Evolutionary conservation across 1,140 invertebrate species (phyloP).

Genomic region (Charaxes varanes): DNA sequence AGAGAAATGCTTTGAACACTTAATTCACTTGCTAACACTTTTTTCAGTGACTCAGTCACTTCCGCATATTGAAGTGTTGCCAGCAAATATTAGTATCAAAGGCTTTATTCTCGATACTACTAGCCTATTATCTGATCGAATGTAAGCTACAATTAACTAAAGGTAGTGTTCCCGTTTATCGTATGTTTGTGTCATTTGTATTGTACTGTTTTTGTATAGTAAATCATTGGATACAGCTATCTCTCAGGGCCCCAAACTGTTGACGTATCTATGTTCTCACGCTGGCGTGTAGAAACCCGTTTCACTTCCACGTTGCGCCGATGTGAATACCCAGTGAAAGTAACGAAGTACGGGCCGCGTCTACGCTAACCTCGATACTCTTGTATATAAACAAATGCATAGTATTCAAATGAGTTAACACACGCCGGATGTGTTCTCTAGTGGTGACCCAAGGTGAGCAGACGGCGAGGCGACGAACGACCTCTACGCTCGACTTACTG

Average conservation of each 20-base stretch:
- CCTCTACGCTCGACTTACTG: conserved; percentile 50
- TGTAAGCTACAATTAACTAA: too few species aligned
- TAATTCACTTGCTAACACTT: too few species aligned
- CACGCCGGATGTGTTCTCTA: conserved; percentile 32
- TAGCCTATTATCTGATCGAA: too few species aligned
- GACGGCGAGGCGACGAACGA: conserved; percentile 60
- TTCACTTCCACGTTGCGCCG: conserved; percentile 28
- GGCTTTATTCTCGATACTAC: too few species aligned
- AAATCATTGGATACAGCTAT: too few species aligned
- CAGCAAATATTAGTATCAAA: too few species aligned
- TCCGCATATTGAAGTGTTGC: too few species aligned
- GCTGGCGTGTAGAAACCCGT: conserved; percentile 25
- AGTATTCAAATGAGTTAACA: conserved; percentile 38
- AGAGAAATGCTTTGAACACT: too few species aligned
- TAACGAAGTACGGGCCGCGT: conserved; percentile 25
- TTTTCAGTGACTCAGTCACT: too few species aligned
- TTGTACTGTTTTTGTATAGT: too few species aligned
- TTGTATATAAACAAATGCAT: conserved; percentile 35
- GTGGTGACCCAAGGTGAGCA: conserved; percentile 55
- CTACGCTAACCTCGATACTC: conserved; percentile 28
- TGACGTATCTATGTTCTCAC: conserved; percentile 22
- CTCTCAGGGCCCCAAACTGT: conserved; percentile 10
- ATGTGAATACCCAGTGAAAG: conserved; percentile 47
- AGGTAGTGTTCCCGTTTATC: too few species aligned
- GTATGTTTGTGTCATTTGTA: too few species aligned